Base-by-base conservation (phyloP, 2,797 vertebrate genomes). In the Acestrorhynchus altus region DNA sequence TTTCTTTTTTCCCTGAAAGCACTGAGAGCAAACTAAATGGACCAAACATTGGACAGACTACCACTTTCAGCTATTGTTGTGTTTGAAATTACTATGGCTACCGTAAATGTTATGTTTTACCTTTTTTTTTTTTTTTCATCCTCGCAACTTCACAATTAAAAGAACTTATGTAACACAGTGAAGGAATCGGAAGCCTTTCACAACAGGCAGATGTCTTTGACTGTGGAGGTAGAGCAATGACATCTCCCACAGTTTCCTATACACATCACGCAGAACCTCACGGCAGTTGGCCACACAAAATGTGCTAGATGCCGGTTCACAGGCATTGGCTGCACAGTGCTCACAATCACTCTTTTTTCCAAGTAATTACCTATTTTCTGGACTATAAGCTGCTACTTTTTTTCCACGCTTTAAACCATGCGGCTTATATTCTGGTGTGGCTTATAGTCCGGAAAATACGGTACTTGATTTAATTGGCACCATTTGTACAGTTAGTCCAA, bases 171-270 rank as follows among this genome's bases (percentile, higher is more conserved):
- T 44, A 61, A 78, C 59, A 10, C 0, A 12, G 28, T 72, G 26
- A 71, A 79, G 40, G n/a, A n/a, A 65, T 67, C 49, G 54, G 66
- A 77, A 44, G 28, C 83, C 64, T 78, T 81, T 31, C 76, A 66
- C 71, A 82, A n/a, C 64, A 73, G 13, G 10, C 74, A 83, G 74
- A 83, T 84, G 68, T 28, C 54, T 79, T 46, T 57, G 65, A 76
- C 24, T 39, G 64, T 47, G 8, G 35, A 67, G 22, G 72, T 61
- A 8, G 31, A 56, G 57, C 64, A 22, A 74, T 56, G 63, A 64
- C 44, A 35, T 46, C 60, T 47, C 49, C 56, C 44, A 71, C 11
- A 56, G 71, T 61, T 67, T 68, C 70, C 54, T 74, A 39, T 51
- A 61, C 46, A 79, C 44, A 22, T 18, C 4, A 2, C 10, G 44